Percentiles rank a stretch among this genome's conserved stretches.
Evolutionary conservation across 2,888 invertebrate genomes (phyloP).

Genomic region (Metellina segmentata): DNA sequence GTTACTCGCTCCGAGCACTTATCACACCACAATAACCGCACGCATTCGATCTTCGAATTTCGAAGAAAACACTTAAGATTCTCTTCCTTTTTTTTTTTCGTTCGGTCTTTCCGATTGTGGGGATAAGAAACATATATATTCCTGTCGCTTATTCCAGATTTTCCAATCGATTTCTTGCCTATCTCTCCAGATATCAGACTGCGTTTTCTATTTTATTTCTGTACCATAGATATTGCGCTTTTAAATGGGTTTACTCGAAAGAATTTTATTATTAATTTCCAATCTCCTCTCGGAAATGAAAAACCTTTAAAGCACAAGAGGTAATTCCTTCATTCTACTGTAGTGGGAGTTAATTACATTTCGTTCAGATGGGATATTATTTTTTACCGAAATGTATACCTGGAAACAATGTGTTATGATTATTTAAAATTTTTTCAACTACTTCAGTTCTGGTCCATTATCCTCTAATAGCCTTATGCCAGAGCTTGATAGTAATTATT

Average conservation of each 20-base stretch:
- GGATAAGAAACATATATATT: neutral
- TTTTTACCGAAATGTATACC: no score
- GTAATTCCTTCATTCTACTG: neutral
- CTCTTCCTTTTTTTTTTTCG: neutral
- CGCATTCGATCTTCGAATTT: neutral
- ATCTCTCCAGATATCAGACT: neutral
- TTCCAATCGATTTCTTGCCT: conserved; percentile 7
- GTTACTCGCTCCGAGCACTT: neutral
- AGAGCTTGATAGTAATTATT: no score
- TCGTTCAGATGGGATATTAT: no score
- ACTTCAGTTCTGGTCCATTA: no score
- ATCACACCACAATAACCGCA: conserved; percentile 1
- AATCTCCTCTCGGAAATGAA: neutral
- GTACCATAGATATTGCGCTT: neutral
- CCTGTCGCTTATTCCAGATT: neutral
- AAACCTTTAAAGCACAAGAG: neutral
- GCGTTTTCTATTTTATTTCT: neutral
- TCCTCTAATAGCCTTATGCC: no score
- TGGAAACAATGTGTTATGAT: no score
- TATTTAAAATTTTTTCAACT: no score
- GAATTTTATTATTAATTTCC: neutral
- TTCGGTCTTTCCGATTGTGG: neutral
- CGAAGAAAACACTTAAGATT: neutral
- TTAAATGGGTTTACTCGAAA: neutral
- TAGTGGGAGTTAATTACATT: no score